Percentiles rank a stretch among this genome's conserved stretches.
Evolutionary conservation across 2,888 invertebrate genomes (phyloP).

Genomic region (Ormyrus rosae): DNA sequence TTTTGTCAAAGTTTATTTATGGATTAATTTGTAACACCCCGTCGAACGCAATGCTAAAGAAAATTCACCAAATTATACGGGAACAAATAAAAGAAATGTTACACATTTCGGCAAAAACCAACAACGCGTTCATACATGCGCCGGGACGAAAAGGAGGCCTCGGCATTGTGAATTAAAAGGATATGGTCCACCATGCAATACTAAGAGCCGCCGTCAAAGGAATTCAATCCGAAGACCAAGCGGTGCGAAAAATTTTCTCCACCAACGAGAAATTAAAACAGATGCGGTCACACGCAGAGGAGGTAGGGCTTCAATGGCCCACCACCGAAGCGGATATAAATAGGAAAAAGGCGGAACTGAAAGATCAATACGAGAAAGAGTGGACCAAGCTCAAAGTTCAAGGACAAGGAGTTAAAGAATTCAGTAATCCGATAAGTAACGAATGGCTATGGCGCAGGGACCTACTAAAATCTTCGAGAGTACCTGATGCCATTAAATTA

Average conservation of each 20-base stretch:
- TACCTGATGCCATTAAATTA: slow-evolving; percentile 12
- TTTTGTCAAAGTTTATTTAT: slow-evolving; percentile 7
- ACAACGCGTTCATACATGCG: slow-evolving; percentile 34
- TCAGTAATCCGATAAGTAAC: neutral
- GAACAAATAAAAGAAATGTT: slow-evolving; percentile 26
- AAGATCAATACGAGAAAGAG: neutral
- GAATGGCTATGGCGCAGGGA: neutral
- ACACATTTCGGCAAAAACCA: slow-evolving; percentile 5
- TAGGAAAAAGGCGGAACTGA: neutral
- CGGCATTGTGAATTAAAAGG: slow-evolving; percentile 27
- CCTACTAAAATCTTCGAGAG: neutral
- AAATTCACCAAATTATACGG: slow-evolving; percentile 24
- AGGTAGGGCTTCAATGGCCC: slow-evolving; percentile 3
- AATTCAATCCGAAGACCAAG: neutral
- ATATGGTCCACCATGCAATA: slow-evolving; percentile 15
- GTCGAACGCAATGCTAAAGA: neutral
- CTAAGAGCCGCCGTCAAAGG: slow-evolving; percentile 24
- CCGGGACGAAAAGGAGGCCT: slow-evolving; percentile 13
- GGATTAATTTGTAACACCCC: slow-evolving; percentile 25
- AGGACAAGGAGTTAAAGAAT: slow-evolving; percentile 40
- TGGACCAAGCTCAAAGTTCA: slow-evolving; percentile 40
- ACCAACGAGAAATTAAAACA: neutral
- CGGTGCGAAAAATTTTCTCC: neutral
- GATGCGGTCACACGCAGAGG: neutral
- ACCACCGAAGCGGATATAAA: neutral